Evolutionary conservation across 2,797 vertebrate species (phyloP).

Genomic region (Pteropus rufus): DNA sequence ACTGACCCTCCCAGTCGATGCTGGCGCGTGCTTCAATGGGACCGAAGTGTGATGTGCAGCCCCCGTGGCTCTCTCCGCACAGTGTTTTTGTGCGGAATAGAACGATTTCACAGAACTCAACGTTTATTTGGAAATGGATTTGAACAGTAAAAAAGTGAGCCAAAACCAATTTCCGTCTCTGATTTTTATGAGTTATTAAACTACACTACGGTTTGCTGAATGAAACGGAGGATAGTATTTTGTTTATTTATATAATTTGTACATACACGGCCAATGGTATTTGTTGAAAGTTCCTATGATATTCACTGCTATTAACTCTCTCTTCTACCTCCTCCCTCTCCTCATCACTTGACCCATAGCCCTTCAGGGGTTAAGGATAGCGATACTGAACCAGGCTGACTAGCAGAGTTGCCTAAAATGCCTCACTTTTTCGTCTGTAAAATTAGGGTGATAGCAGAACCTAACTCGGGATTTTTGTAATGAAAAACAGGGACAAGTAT

Average conservation of each 20-base stretch:
- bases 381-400: not conserved
- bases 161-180: not conserved
- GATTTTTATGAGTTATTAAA: not conserved
- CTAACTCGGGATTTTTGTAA: not conserved
- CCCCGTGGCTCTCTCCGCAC: not conserved
- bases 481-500: not conserved
- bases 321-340: not conserved
- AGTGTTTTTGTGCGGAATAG: not conserved
- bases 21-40: too few species aligned
- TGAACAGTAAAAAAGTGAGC: not conserved
- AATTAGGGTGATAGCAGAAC: not conserved
- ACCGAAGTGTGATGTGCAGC: rapidly evolving
- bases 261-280: not conserved
- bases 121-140: not conserved
- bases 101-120: not conserved
- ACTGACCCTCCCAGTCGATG: rapidly evolving
- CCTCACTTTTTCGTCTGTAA: not conserved
- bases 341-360: not conserved
- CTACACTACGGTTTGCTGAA: not conserved
- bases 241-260: not conserved
- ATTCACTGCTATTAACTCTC: not conserved
- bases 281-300: not conserved
- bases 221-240: not conserved
- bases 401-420: not conserved
- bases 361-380: not conserved